phyloP scores from a whole-genome alignment of 2,113 vertebrate species.

The Neolamprologus ventralis region DNA sequence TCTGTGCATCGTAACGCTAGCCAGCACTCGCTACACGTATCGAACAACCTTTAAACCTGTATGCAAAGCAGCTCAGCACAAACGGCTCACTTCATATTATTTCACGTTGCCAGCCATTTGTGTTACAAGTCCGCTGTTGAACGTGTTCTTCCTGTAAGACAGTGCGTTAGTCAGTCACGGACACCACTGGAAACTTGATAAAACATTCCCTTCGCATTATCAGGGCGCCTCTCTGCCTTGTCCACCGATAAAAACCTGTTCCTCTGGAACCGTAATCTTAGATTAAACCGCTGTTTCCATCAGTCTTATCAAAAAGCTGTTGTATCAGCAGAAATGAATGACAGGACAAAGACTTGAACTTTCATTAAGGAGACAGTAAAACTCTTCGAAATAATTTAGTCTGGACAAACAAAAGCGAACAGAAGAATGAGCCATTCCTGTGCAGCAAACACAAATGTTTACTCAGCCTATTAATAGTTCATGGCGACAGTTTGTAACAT shows the following conservation, averaged over 20 bases:
- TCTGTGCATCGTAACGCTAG: not conserved
- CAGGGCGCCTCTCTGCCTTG: not conserved
- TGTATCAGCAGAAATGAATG: not conserved
- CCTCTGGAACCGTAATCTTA: not conserved
- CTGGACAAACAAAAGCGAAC: not conserved
- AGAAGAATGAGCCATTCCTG: not conserved
- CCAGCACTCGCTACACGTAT: not conserved
- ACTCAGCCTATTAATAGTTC: not conserved
- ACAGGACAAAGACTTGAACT: not conserved
- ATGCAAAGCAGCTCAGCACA: not conserved
- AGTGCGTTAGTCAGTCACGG: too few species aligned
- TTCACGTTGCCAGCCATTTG: not conserved
- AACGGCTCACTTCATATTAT: not conserved
- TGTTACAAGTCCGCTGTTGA: not conserved
- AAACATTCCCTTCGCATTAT: not conserved
- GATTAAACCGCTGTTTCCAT: not conserved
- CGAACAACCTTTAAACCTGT: not conserved
- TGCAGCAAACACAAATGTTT: not conserved
- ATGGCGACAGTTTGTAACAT: not conserved
- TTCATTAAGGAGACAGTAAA: not conserved
- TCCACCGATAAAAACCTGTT: not conserved
- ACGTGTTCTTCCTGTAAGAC: not conserved
- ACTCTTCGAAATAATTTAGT: not conserved
- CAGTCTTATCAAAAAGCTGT: not conserved
- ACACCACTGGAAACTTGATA: not conserved